A percentile compares a stretch with the other conserved stretches of the same genome.
Conservation (phyloP, 2,888 invertebrate genomes). For the Phragmatobia fuliginosa region DNA sequence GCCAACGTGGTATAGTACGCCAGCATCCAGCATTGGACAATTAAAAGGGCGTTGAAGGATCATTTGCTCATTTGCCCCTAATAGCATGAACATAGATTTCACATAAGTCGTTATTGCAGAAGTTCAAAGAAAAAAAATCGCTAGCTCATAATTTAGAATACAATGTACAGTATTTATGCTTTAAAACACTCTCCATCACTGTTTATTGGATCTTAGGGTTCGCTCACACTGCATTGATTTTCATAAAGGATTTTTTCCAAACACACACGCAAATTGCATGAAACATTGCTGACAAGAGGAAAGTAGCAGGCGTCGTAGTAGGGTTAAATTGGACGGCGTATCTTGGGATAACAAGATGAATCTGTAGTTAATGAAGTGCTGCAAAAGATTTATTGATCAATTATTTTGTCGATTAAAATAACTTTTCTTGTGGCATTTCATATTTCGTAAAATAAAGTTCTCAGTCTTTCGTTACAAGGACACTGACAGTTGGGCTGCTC, state of each 20-base stretch:
- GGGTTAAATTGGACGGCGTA: not conserved
- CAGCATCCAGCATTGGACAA: too few relatives aligned
- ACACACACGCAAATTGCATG: not conserved
- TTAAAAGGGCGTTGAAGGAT: too few relatives aligned
- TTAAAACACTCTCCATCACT: not conserved
- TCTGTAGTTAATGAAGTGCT: not conserved
- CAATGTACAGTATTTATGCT: not conserved
- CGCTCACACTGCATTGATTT: not conserved
- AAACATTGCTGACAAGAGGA: not conserved
- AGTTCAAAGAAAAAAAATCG: not conserved
- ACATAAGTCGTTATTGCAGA: not conserved
- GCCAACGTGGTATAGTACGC: too few relatives aligned
- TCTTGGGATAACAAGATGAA: not conserved
- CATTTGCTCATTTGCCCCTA: too few relatives aligned
- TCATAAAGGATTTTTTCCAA: not conserved
- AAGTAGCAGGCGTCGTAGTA: not conserved
- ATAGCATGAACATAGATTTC: not conserved
- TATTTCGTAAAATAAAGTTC: too few relatives aligned
- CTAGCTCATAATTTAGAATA: not conserved
- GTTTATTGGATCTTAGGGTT: not conserved
- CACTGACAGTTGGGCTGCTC: too few relatives aligned
- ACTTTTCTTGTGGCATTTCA: too few relatives aligned
- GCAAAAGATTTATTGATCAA: not conserved
- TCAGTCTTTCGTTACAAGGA: too few relatives aligned
- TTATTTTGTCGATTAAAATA: not conserved